phyloP scores from a whole-genome alignment of 2,888 invertebrate genomes.

The Andrena trimmerana region DNA sequence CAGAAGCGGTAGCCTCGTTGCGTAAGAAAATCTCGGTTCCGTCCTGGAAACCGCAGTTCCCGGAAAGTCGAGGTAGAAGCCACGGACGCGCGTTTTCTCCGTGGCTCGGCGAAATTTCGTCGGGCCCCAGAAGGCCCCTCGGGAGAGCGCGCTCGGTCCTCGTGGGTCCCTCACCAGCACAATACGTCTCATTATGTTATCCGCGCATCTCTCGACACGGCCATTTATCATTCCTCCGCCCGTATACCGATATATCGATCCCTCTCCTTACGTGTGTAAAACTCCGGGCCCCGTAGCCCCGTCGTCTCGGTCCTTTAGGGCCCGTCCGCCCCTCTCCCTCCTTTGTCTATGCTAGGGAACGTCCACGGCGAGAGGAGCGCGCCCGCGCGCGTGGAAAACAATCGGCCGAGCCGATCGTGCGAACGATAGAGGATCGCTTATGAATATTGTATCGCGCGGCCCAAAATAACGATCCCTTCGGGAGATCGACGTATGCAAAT shows the following conservation, averaged over 20 bases:
- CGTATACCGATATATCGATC: conserved; percentile 74
- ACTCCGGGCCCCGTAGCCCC: conserved; percentile 46
- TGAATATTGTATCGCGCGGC: conserved; percentile 62
- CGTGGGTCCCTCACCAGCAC: conserved; percentile 74
- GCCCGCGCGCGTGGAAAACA: conserved; percentile 60
- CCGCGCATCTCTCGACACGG: conserved; percentile 80
- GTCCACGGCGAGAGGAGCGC: conserved; percentile 28
- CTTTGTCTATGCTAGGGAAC: conserved; percentile 61
- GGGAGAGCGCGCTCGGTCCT: conserved; percentile 61
- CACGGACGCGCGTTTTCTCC: conserved; percentile 43
- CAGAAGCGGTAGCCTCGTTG: not conserved
- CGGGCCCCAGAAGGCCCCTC: conserved; percentile 47
- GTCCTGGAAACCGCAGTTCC: conserved; percentile 53
- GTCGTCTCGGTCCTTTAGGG: conserved; percentile 31
- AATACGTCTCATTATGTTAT: conserved; percentile 84
- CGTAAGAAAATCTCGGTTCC: conserved; percentile 11
- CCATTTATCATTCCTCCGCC: conserved; percentile 81
- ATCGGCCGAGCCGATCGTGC: conserved; percentile 68
- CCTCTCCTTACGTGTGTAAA: conserved; percentile 66
- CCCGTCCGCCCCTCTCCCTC: conserved; percentile 19
- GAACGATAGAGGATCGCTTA: conserved; percentile 68
- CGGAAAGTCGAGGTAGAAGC: conserved; percentile 51
- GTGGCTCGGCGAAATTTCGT: conserved; percentile 60
- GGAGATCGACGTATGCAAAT: conserved; percentile 60
- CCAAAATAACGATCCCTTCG: conserved; percentile 49